Evolutionary conservation across 2,888 invertebrate genomes (phyloP), one percentile per base, ranked within the genome.

Genomic region (Microctonus hyperodae): DNA sequence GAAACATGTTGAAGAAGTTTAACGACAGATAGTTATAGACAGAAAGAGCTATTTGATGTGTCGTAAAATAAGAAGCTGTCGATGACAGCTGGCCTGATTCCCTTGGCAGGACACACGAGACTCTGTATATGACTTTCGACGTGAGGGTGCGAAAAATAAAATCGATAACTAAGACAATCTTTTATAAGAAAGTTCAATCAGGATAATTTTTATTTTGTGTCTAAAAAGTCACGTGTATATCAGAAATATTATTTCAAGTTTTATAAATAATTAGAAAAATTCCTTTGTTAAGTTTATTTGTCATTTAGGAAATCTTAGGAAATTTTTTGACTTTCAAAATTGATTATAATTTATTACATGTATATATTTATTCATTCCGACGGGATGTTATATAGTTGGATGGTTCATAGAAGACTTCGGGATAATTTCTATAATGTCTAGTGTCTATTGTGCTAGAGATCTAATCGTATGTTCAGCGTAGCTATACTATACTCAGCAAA

Each of bases 401-500:
- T 61, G 62, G 65, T 68, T 50, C 28, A 59, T 56, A 70, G 69
- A 66, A 69, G 72, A 71, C 75, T 73, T 75, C 73, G 72, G 75
- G 79, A 78, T 79, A n/a, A n/a, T n/a, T 78, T 76, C 37, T n/a
- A 37, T 37, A 37, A n/a, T 75, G 69, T 61, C 73, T 70, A 72
- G 72, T 73, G 37, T 73, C 72, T 76, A 81, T 81, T 81, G 81
- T 82, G 78, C 76, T 74, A 37, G 74, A 16, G 16, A 16, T 70
- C 70, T 71, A 75, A 77, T 78, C 74, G 78, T 44, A n/a, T 37
- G 44, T 44, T n/a, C 44, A 72, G 75, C 68, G 72, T 75, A 75
- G 78, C 81, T 80, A 81, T 83, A 82, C 81, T 80, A 79, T 79
- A n/a, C n/a, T n/a, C n/a, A n/a, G n/a, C n/a, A 82, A 83, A 82